These are phyloP conservation scores for Eonycteris spelaea DNA, from an alignment of 2,113 vertebrate species.

Conservation along the genomic window DNA sequence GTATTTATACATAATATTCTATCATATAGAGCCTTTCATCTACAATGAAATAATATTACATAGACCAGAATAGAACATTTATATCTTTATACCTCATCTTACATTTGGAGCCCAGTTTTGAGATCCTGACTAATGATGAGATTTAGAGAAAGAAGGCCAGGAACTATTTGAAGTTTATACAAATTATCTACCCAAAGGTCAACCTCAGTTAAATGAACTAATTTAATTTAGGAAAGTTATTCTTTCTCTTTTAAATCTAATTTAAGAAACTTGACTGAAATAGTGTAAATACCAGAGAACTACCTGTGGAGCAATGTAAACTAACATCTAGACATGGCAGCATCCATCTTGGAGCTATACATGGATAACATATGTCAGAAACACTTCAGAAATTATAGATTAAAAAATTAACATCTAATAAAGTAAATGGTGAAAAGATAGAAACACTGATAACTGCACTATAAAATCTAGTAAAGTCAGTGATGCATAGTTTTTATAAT, in stretches of 20 bases:
- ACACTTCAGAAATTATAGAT: not conserved
- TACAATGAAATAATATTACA: not conserved
- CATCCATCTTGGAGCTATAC: not conserved
- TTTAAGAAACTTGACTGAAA: slow-evolving; percentile 40
- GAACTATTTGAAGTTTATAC: slow-evolving; percentile 63
- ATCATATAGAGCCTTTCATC: not conserved
- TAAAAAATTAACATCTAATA: not conserved
- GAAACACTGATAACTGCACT: not conserved
- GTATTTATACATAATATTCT: not conserved
- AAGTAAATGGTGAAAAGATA: not conserved
- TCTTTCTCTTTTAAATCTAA: slow-evolving; percentile 42
- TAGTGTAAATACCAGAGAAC: not conserved
- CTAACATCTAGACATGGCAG: not conserved
- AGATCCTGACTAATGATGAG: not conserved
- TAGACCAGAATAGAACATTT: not conserved
- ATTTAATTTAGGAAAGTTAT: slow-evolving; percentile 57
- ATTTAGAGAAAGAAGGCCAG: slow-evolving; percentile 52
- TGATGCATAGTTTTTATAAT: not conserved
- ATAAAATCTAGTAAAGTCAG: not conserved
- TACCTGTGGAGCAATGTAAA: not conserved
- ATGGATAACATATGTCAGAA: not conserved
- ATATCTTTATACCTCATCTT: not conserved
- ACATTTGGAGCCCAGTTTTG: not conserved
- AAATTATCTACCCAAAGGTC: slow-evolving; percentile 28
- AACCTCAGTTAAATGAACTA: slow-evolving; percentile 43